Percentiles rank a stretch among this genome's conserved stretches.
Conservation (phyloP, 2,888 invertebrate genomes). For the Drosophila flavopinicola region DNA sequence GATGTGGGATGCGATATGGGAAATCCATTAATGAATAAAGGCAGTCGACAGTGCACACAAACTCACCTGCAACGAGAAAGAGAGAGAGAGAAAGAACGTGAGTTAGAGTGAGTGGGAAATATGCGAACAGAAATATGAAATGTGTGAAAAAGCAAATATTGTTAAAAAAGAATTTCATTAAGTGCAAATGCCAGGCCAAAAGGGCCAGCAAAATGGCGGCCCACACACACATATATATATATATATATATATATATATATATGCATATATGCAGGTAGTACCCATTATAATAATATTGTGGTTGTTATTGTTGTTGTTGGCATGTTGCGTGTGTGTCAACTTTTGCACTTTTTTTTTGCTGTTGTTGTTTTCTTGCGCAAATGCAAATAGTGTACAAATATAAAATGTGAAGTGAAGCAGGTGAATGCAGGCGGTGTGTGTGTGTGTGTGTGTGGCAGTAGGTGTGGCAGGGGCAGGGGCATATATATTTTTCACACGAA, state of each 20-base stretch:
- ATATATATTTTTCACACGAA: conserved; percentile 55
- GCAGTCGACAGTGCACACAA: conserved; percentile 55
- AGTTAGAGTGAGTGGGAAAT: too few species aligned
- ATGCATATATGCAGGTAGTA: not conserved
- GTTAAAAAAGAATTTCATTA: conserved; percentile 71
- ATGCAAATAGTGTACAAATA: conserved; percentile 70
- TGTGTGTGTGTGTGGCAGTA: conserved; percentile 4
- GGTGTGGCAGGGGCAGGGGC: not conserved
- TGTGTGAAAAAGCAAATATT: conserved; percentile 36
- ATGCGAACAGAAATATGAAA: conserved; percentile 25
- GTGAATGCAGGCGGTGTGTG: conserved; percentile 46
- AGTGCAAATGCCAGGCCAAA: conserved; percentile 59
- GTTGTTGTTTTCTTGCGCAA: conserved; percentile 52
- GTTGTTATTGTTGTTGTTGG: conserved; percentile 46
- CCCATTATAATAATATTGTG: conserved; percentile 27
- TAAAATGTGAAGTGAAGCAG: conserved; percentile 37
- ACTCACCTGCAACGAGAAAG: conserved; percentile 64
- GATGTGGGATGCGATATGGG: conserved; percentile 46
- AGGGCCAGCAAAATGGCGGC: conserved; percentile 71
- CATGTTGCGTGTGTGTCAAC: conserved; percentile 71
- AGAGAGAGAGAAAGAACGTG: conserved; percentile 17
- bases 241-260: conserved; percentile 2
- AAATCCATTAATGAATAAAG: conserved; percentile 76
- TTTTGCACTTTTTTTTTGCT: conserved; percentile 65
- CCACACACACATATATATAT: conserved; percentile 33